Conservation (phyloP, 2,113 vertebrate species). For the Paedocypris sp. region DNA sequence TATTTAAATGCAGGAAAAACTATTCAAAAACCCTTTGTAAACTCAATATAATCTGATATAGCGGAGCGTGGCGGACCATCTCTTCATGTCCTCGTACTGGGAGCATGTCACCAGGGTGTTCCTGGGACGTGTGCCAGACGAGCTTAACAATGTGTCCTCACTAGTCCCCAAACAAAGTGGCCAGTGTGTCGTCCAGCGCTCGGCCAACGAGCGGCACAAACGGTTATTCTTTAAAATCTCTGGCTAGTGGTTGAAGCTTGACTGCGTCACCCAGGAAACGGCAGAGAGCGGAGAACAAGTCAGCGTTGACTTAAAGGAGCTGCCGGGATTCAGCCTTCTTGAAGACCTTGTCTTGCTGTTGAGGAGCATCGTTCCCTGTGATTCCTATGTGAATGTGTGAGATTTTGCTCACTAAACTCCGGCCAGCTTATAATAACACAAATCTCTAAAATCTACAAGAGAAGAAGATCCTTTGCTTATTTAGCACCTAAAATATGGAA, state of each 20-base stretch:
- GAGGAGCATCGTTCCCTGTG: too few species aligned
- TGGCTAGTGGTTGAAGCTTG: constrained; percentile 26
- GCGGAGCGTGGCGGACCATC: constrained; percentile 14
- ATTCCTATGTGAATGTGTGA: too few species aligned
- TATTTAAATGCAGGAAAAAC: too few species aligned
- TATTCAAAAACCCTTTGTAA: too few species aligned
- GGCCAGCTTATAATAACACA: too few species aligned
- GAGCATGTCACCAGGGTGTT: constrained; percentile 43
- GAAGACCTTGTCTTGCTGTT: too few species aligned
- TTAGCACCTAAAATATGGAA: too few species aligned
- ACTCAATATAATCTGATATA: background rate
- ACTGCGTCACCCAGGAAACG: constrained; percentile 18
- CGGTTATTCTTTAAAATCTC: constrained; percentile 43
- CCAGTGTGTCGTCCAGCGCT: constrained; percentile 36
- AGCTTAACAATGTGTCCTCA: constrained; percentile 38
- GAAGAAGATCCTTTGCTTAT: too few species aligned
- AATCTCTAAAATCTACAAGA: too few species aligned
- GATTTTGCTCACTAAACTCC: too few species aligned
- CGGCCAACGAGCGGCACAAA: constrained; percentile 40
- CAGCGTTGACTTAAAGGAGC: background rate
- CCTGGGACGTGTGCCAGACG: constrained; percentile 38
- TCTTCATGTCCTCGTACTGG: constrained; percentile 18
- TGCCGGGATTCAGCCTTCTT: background rate
- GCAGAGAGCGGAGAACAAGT: constrained; percentile 11
- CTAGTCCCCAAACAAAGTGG: constrained; percentile 36